A percentile compares a stretch with the other conserved stretches of the same genome.
Conservation (phyloP, 2,888 invertebrate genomes). For the Limnephilus auricula region DNA sequence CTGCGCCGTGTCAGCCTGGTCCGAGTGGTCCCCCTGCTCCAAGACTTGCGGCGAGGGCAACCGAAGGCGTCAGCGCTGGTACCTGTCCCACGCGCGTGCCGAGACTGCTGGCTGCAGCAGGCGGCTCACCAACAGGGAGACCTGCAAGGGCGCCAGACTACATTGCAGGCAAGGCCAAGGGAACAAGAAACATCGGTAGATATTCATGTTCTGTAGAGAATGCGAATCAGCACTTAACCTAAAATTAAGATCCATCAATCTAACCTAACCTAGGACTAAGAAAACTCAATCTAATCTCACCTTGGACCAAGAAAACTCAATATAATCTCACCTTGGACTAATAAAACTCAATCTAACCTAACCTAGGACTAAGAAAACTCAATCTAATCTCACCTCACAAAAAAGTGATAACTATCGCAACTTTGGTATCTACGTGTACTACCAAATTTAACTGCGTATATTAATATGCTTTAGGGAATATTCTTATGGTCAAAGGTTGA, state of each 20-base stretch:
- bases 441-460: no score
- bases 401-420: no score
- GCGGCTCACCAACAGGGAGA: slow-evolving; percentile 77
- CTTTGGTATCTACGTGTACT: no score
- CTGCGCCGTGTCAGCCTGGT: slow-evolving; percentile 86
- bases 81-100: slow-evolving; percentile 77
- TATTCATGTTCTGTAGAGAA: slow-evolving; percentile 64
- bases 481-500: no score
- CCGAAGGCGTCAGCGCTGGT: slow-evolving; percentile 78
- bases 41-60: slow-evolving; percentile 85
- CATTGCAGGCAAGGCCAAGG: slow-evolving; percentile 72
- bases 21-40: slow-evolving; percentile 89
- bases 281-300: background rate
- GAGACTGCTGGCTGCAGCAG: slow-evolving; percentile 79
- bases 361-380: no score
- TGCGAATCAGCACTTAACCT: background rate
- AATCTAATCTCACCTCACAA: no score
- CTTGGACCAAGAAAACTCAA: no score
- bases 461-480: no score
- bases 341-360: no score
- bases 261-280: background rate
- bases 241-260: background rate
- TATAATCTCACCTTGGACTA: background rate
- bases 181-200: slow-evolving; percentile 42
- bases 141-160: slow-evolving; percentile 75